phyloP scores from a whole-genome alignment of 2,797 vertebrate genomes.

The Busarellus nigricollis region DNA sequence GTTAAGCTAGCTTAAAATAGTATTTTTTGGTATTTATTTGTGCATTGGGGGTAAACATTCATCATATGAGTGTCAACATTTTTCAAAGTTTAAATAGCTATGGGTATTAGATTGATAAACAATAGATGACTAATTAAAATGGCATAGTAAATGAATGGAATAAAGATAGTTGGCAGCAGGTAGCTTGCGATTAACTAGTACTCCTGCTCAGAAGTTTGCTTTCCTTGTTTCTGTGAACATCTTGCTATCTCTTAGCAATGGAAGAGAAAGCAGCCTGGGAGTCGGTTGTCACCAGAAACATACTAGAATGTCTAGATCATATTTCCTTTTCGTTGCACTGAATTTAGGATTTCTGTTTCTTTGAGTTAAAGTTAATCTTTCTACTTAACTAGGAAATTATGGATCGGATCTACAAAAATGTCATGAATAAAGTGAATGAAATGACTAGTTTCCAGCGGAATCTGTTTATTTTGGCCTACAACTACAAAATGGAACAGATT shows the following conservation, averaged over 20 bases:
- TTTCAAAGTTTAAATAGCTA: background rate
- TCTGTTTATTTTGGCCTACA: conserved; percentile 91
- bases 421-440: conserved; percentile 92
- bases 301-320: background rate
- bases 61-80: background rate
- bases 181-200: background rate
- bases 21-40: background rate
- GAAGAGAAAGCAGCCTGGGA: background rate
- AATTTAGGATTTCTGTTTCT: background rate
- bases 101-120: background rate
- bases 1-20: background rate
- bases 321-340: background rate
- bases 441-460: conserved; percentile 88
- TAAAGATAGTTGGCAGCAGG: background rate
- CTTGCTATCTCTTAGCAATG: background rate
- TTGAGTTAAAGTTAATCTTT: background rate
- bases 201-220: background rate
- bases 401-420: conserved; percentile 97
- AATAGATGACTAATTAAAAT: too few species aligned
- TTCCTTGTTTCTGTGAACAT: background rate
- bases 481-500: conserved; percentile 96
- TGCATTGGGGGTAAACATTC: background rate
- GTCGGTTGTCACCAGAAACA: background rate
- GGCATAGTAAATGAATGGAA: background rate
- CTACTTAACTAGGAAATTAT: conserved; percentile 89